Evolutionary conservation across 1,140 invertebrate genomes (phyloP).

Genomic region (Matsumurasca onukii): DNA sequence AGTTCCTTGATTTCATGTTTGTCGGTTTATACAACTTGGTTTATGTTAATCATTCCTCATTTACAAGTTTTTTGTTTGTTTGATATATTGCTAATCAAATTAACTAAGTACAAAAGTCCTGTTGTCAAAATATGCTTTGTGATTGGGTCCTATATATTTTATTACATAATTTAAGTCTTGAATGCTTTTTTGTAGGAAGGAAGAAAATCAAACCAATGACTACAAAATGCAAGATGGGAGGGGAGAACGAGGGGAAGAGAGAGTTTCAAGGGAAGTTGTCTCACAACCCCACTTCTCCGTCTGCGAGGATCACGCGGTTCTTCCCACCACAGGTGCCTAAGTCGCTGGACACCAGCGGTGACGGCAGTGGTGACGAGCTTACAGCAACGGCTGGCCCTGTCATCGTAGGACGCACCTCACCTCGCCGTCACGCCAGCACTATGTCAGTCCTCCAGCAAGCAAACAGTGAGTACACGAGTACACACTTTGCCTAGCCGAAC

Average conservation of each 20-base stretch:
- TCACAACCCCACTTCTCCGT: conserved; percentile 37
- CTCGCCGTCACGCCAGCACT: conserved; percentile 19
- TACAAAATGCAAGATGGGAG: not conserved
- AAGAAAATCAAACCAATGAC: conserved; percentile 3
- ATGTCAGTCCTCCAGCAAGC: conserved; percentile 20
- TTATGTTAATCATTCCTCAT: not conserved
- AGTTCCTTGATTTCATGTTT: too few relatives aligned
- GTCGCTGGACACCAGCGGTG: not conserved
- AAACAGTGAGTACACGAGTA: conserved; percentile 14
- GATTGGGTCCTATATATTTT: not conserved
- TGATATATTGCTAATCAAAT: not conserved
- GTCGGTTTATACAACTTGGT: not conserved
- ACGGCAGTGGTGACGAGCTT: not conserved
- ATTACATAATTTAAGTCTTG: not conserved
- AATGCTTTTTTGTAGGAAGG: not conserved
- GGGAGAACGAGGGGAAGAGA: conserved; percentile 19
- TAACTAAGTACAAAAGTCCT: not conserved
- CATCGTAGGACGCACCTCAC: conserved; percentile 13
- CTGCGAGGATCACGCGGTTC: conserved; percentile 32
- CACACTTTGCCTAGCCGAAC: too few relatives aligned
- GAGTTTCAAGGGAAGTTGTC: conserved; percentile 40
- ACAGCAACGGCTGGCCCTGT: not conserved
- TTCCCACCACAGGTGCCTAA: conserved; percentile 31
- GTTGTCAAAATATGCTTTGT: not conserved
- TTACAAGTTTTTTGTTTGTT: not conserved